Base-by-base conservation (phyloP, 1,140 invertebrate genomes). In the Brachionus koreanus region DNA sequence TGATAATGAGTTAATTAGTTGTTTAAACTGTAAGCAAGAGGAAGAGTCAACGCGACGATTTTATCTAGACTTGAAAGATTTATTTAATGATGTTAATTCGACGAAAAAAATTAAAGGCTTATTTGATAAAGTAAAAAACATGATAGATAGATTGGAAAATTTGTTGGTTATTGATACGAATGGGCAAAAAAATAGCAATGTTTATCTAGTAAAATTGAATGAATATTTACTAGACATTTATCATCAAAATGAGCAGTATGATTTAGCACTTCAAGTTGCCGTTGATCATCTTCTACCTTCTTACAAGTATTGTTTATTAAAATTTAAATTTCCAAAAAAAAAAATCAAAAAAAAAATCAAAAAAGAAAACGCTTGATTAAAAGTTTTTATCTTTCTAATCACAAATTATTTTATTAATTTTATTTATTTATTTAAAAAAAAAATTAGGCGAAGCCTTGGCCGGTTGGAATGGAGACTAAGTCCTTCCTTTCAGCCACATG, bases 1-100 rank as follows among this genome's bases (percentile, higher is more conserved):
- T 39, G 65, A 39, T 69, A 69, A 69, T 69, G 65, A 69, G 74
- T 35, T 46, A 61, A 77, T 77, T 57, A 77, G 74, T 49, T 77
- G 74, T 61, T 57, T 46, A 43, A 49, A 49, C 25, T 77, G 74
- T 61, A 77, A 7, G 29, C 5, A 77, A 49, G 67, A 39, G 16
- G 39, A 52, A 61, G 46, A 29, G 42, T n/a, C 39, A 77, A 49
- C 29, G 52, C 46, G 74, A 52, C 46, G 49, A 52, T 29, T 33
- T 77, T 49, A 35, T 37, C 39, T 49, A 61, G 74, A 69, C 37
- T 69, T 69, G 65, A 37, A 37, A 42, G 65, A 69, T 69, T 69
- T 69, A 16, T 69, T 69, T 69, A 69, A 69, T 43, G 65, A 69
- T 16, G 35, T 69, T 69, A 69, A 69, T 69, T 37, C 74, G 46